These are phyloP conservation scores for Danaus chrysippus DNA, from an alignment of 2,888 invertebrate genomes.

Conservation along the genomic window DNA sequence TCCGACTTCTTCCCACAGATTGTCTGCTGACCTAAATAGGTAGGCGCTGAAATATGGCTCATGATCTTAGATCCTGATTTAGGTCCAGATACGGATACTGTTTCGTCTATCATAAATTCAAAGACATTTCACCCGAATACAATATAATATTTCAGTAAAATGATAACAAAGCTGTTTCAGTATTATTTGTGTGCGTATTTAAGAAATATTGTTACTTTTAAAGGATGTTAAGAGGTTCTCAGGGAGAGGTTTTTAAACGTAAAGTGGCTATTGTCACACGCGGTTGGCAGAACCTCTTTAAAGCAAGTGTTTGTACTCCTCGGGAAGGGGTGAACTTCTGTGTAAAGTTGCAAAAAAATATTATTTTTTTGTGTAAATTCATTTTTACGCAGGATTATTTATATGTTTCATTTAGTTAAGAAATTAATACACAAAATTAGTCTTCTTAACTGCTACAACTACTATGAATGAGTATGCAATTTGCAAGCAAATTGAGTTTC, in stretches of 20 bases:
- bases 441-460: not conserved
- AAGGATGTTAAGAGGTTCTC: not conserved
- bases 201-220: not conserved
- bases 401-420: not conserved
- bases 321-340: slow-evolving; percentile 17
- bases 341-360: not conserved
- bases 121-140: too few species aligned
- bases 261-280: slow-evolving; percentile 23
- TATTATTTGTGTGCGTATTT: too few species aligned
- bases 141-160: too few species aligned
- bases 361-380: not conserved
- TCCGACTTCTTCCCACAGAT: slow-evolving; percentile 16
- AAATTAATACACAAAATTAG: not conserved
- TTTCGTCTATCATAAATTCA: not conserved
- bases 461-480: not conserved
- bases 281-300: slow-evolving; percentile 16
- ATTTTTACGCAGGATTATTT: not conserved
- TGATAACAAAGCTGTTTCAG: too few species aligned
- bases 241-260: slow-evolving; percentile 13
- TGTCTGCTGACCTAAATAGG: slow-evolving; percentile 26
- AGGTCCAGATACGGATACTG: slow-evolving; percentile 1
- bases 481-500: slow-evolving; percentile 10
- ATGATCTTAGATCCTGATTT: not conserved
- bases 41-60: slow-evolving; percentile 19
- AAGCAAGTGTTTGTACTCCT: slow-evolving; percentile 25